Evolutionary conservation across 2,888 invertebrate species (phyloP).

Genomic region (Apamea monoglypha): DNA sequence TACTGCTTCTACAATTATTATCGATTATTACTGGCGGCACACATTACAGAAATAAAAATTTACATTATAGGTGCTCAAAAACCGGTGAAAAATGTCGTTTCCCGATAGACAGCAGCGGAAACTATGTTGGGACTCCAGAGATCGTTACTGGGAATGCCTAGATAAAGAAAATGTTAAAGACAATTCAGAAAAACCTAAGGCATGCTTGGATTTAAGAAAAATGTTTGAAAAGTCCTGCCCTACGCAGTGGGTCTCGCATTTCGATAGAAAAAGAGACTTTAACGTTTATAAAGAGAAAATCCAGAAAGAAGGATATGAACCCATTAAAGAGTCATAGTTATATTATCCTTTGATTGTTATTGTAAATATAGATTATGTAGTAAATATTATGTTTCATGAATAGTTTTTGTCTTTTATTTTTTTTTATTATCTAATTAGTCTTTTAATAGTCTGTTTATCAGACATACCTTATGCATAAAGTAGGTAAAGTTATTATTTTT

Average conservation of each 20-base stretch:
- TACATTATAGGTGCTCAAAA: constrained; percentile 82
- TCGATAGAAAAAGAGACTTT: constrained; percentile 97
- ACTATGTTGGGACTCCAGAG: constrained; percentile 96
- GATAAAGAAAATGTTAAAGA: constrained; percentile 92
- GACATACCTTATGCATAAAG: neutral
- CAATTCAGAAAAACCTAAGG: constrained; percentile 86
- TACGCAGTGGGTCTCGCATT: constrained; percentile 97
- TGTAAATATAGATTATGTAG: constrained; percentile 87
- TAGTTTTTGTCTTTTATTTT: constrained; percentile 78
- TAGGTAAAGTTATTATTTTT: constrained; percentile 25
- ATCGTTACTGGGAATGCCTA: constrained; percentile 97
- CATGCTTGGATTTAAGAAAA: constrained; percentile 93
- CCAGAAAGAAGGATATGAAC: constrained; percentile 96
- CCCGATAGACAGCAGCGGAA: constrained; percentile 94
- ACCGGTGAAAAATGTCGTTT: constrained; percentile 92
- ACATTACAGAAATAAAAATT: constrained; percentile 65
- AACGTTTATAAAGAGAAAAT: constrained; percentile 96
- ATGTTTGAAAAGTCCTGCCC: constrained; percentile 95
- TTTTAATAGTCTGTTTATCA: constrained; percentile 18
- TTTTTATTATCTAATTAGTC: constrained; percentile 43
- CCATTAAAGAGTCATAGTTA: constrained; percentile 89
- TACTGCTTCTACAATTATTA: constrained; percentile 23
- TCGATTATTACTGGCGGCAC: constrained; percentile 31
- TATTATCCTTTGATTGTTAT: constrained; percentile 71
- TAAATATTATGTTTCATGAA: constrained; percentile 80